These are phyloP conservation scores for Camponotus vicinus DNA, from an alignment of 1,140 invertebrate species.

Conservation along the genomic window DNA sequence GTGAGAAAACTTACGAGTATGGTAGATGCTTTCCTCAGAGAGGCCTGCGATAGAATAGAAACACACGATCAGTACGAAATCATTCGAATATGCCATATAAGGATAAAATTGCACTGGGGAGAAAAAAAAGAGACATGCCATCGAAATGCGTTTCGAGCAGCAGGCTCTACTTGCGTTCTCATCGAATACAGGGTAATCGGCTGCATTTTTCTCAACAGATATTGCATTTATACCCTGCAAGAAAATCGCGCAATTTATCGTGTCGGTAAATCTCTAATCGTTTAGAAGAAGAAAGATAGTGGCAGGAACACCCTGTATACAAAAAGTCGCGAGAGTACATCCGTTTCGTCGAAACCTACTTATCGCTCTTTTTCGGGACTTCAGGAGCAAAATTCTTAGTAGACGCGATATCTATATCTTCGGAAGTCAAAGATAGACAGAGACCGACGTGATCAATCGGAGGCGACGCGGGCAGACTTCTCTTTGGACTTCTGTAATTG, in stretches of 20 bases:
- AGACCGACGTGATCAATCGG: conserved; percentile 37
- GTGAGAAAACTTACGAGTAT: conserved; percentile 83
- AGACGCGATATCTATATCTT: conserved; percentile 47
- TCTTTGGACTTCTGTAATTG: conserved; percentile 68
- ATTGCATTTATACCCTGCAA: not conserved
- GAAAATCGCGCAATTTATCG: too few species aligned
- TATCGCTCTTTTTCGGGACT: conserved; percentile 74
- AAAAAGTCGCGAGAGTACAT: conserved; percentile 37
- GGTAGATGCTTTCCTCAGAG: conserved; percentile 85
- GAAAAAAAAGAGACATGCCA: conserved; percentile 53
- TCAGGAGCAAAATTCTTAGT: conserved; percentile 60
- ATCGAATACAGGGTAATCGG: conserved; percentile 16
- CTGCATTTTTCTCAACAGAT: not conserved
- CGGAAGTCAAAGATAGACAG: conserved; percentile 46
- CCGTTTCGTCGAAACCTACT: conserved; percentile 63
- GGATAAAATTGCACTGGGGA: conserved; percentile 30
- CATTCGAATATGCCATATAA: conserved; percentile 50
- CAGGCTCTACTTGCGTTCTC: conserved; percentile 49
- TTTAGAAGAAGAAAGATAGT: not conserved
- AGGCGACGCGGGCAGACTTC: conserved; percentile 62
- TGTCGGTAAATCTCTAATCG: too few species aligned
- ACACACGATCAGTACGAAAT: conserved; percentile 74
- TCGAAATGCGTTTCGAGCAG: conserved; percentile 64
- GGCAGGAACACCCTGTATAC: conserved; percentile 24
- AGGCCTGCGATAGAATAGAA: conserved; percentile 84